Base-by-base conservation (phyloP, 2,888 invertebrate genomes). In the Rhopalosiphum nymphaeae region DNA sequence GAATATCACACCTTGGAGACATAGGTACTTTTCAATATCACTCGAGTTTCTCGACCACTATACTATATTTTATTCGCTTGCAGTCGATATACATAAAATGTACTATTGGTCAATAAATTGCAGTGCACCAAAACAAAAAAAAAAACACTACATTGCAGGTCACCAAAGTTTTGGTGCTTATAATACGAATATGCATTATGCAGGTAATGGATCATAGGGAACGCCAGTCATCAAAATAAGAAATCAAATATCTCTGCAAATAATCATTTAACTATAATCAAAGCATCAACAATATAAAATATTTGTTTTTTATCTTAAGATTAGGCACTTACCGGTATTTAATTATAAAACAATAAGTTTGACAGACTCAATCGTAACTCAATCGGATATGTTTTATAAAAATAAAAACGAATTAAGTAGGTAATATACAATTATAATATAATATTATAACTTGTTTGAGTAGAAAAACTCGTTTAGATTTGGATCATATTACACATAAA, bases 1-100 rank as follows among this genome's bases (percentile, higher is more conserved):
- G 36, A 53, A 88, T 88, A 88, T 88, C 25, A 10, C 88, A 78
- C 78, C 78, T 78, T 36, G 36, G 78, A 78, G 78, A 88, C 36
- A 85, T 36, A 21, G 26, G 53, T 49, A 36, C 49, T 53, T 53
- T 88, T 36, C 49, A 53, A 46, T 53, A 88, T 49, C 36, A 36
- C 87, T 53, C 36, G 49, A 49, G 49, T 49, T n/a, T 53, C 21
- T 87, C 13, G 49, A 21, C 49, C 46, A 46, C 11, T 29, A 61
- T 29, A 11, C 13, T n/a, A n/a, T 36, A 9, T 36, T 53, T 49
- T 49, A 53, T 88, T 53, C n/a, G 9, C 36, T 53, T 25, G 10
- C 53, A 29, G 86, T 49, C 7, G 49, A n/a, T 16, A 86, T n/a
- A 87, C 16, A 87, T 87, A 7, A 11, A 16, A 86, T 86, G 29